Base-by-base conservation (phyloP, 2,797 vertebrate genomes). In the Helicolenus hilgendorfi region DNA sequence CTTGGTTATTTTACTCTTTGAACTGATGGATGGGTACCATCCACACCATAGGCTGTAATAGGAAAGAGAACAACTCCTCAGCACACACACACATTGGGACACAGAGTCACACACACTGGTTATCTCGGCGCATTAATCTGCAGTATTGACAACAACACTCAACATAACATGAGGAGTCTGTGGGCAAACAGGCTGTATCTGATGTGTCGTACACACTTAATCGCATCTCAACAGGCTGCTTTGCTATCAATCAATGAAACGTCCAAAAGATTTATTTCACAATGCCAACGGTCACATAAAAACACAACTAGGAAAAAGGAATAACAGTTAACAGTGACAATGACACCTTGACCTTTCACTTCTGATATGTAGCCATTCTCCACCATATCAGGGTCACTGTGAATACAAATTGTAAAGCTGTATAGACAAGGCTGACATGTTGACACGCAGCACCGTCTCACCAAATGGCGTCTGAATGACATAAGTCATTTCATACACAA, bases 1-100 rank as follows among this genome's bases (percentile, higher is more conserved):
- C 93, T 94, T 90, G 89, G 92, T 95, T 93, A 95, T 96, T 95
- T 87, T 92, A 89, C 96, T 94, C 92, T 95, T 94, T 95, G 91
- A 93, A 95, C 91, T 95, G 94, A 96, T 85, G 86, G 91, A 93
- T 95, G 89, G 84, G 83, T 64, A 79, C 36, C 83, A 84, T 88
- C 88, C 84, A 89, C 84, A 67, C 72, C 87, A 71, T 27, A n/a
- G 59, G 77, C 85, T 72, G 58, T 63, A 81, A 83, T 60, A 73
- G 77, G 63, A 49, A 82, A 72, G 59, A n/a, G 15, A 45, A 58
- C 45, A 29, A 64, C 33, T 72, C 76, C 41, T 79, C 53, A 81
- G 70, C 70, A 45, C 62, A 45, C 20, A 38, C 59, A 24, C 49
- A 55, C 38, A 68, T 38, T 5, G 7, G 18, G 15, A 68, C 35